Base-by-base conservation (phyloP, 2,888 invertebrate genomes). In the Corbicula japonica region DNA sequence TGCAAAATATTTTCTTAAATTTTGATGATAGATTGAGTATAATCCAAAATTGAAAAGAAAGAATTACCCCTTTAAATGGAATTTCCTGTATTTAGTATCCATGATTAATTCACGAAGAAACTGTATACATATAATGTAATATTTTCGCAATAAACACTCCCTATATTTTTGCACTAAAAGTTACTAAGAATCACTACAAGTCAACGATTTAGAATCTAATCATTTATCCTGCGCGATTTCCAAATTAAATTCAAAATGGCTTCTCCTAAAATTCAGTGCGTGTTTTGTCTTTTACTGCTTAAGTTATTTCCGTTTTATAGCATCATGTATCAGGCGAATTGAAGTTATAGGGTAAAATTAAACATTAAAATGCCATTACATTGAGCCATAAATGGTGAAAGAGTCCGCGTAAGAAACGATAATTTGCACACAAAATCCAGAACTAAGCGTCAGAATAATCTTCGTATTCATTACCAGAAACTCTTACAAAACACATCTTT, bases 291-390 rank as follows among this genome's bases (percentile, higher is more conserved):
- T 81, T 81, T 81, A 81, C 70, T 69, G 77, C 77, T 70, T 41
- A 70, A 77, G 75, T 81, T 77, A 81, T 75, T 71, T 71, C 77
- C 76, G 70, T 81, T 81, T 81, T 81, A 81, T 75, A 66, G 65
- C 77, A 63, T 58, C 41, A 68, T 58, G 74, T 76, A 73, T 76
- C 73, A 66, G 80, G 70, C 70, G 74, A 35, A 77, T 71, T 69
- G 75, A 61, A 74, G 66, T 77, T 81, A 77, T 81, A 77, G 77
- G 77, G 75, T 77, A 65, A 81, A 81, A 81, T 81, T 81, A 74
- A 81, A 75, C 81, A 81, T 81, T 81, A 81, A 81, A 81, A 75
- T 77, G 77, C 75, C 81, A 77, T 81, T 75, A 75, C 75, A 26
- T 32, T 68, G 63, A 54, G 50, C 77, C 77, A 81, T 81, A 75